Evolutionary conservation across 2,113 vertebrate species (phyloP), one percentile per base, ranked within the genome.

Genomic region (Pheucticus melanocephalus): DNA sequence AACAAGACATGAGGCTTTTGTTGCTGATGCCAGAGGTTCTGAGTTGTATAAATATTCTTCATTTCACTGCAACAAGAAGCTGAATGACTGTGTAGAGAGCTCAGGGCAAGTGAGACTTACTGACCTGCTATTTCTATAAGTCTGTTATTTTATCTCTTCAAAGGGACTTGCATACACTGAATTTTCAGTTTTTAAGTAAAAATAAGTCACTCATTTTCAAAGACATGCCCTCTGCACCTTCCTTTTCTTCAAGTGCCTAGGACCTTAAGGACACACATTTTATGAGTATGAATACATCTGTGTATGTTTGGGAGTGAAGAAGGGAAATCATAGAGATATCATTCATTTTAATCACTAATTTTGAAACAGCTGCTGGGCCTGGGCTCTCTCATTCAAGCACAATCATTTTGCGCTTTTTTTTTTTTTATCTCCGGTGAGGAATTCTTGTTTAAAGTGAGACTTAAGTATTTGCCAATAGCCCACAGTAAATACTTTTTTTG

Each of bases 401-500:
- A 50, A 71, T 59, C 21, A 37, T 93, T 94, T 94, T 77, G 70
- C 77, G 56, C 48, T 5, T n/a, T 56, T n/a, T 56, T 56, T 86
- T 89, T 89, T 80, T 82, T 87, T 86, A 73, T 72, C 80, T 57
- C 57, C n/a, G 5, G 82, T 57, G 68, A 82, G 79, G 87, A 93
- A 96, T 92, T 90, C 63, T 86, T 90, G 48, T n/a, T 78, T 89
- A 82, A 97, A 95, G 86, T 90, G 68, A 95, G 72, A 96, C 70
- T 91, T 88, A 88, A 95, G 61, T 81, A 84, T 94, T 97, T 97
- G 83, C n/a, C 86, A 91, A 71, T 82, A 95, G 60, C 53, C 82
- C 89, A 78, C 73, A 88, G 86, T 95, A 91, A 97, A 96, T 93
- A 88, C 84, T 94, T 95, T 91, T 88, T 93, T 94, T 92, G 84